These are phyloP conservation scores for Gisinianus flammeolus DNA, from an alignment of 2,888 invertebrate species.

Conservation along the genomic window DNA sequence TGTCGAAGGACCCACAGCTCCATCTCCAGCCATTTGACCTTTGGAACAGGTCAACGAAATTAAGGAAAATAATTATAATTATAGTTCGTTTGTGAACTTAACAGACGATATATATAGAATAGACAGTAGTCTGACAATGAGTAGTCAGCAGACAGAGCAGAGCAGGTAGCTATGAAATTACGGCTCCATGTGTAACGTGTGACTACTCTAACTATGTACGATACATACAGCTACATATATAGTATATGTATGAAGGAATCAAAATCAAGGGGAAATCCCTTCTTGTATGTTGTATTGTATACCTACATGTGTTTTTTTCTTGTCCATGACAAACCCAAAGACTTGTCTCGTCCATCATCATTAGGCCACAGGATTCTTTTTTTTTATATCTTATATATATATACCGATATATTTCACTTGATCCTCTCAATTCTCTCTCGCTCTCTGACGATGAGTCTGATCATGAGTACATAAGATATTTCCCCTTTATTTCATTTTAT, in stretches of 20 bases:
- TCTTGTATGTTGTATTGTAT: neutral
- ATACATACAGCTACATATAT: neutral
- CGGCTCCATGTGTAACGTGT: no score
- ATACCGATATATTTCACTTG: neutral
- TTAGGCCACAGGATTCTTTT: conserved; percentile 22
- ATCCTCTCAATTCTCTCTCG: neutral
- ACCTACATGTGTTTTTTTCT: neutral
- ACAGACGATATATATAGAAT: no score
- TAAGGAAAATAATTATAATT: neutral
- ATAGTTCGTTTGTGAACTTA: no score
- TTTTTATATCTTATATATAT: no score
- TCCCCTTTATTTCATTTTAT: neutral
- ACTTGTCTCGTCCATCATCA: conserved; percentile 32
- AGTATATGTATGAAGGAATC: neutral
- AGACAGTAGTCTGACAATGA: no score
- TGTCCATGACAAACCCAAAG: neutral
- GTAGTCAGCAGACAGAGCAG: no score
- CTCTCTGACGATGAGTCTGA: no score
- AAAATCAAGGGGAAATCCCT: neutral
- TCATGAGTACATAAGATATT: no score
- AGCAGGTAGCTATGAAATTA: no score
- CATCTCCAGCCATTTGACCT: no score
- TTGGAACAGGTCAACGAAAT: neutral
- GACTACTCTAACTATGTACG: neutral
- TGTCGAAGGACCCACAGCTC: no score